These are phyloP conservation scores for Hippocampus barbouri DNA, from an alignment of 2,113 vertebrate species.

Conservation along the genomic window DNA sequence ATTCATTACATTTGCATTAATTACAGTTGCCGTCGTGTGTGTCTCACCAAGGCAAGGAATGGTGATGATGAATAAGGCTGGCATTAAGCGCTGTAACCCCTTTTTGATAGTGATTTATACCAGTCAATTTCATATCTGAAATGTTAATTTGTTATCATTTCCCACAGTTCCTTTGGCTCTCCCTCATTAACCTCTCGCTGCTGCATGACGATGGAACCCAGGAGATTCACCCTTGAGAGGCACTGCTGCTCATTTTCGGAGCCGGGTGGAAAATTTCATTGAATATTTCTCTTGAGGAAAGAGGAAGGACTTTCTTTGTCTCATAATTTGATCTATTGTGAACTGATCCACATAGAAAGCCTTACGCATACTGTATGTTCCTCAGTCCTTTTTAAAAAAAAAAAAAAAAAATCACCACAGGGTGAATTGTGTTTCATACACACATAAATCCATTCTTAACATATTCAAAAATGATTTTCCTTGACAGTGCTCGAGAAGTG, in stretches of 20 bases:
- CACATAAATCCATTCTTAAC: no score
- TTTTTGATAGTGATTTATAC: slow-evolving; percentile 73
- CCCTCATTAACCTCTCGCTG: slow-evolving; percentile 65
- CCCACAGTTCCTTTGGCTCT: slow-evolving; percentile 66
- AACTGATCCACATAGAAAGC: not conserved
- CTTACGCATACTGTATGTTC: not conserved
- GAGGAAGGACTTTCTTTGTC: slow-evolving; percentile 34
- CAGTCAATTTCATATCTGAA: slow-evolving; percentile 69
- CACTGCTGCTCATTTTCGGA: not conserved
- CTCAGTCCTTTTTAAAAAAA: not conserved
- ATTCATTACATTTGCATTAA: slow-evolving; percentile 71
- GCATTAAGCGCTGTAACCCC: slow-evolving; percentile 67
- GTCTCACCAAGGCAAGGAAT: slow-evolving; percentile 45
- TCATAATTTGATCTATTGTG: not conserved
- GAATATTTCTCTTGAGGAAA: slow-evolving; percentile 7
- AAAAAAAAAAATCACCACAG: no score
- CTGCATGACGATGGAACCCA: slow-evolving; percentile 61
- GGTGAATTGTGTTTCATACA: no score
- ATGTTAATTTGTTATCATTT: slow-evolving; percentile 74
- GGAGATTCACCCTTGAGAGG: slow-evolving; percentile 39
- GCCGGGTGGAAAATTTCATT: slow-evolving; percentile 16
- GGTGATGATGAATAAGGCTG: slow-evolving; percentile 65
- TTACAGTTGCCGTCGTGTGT: slow-evolving; percentile 47
- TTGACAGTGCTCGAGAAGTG: no score
- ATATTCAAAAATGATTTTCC: no score